A percentile compares a stretch with the other conserved stretches of the same genome.
phyloP scores from a whole-genome alignment of 2,113 vertebrate species.

The Mastomys natalensis region DNA sequence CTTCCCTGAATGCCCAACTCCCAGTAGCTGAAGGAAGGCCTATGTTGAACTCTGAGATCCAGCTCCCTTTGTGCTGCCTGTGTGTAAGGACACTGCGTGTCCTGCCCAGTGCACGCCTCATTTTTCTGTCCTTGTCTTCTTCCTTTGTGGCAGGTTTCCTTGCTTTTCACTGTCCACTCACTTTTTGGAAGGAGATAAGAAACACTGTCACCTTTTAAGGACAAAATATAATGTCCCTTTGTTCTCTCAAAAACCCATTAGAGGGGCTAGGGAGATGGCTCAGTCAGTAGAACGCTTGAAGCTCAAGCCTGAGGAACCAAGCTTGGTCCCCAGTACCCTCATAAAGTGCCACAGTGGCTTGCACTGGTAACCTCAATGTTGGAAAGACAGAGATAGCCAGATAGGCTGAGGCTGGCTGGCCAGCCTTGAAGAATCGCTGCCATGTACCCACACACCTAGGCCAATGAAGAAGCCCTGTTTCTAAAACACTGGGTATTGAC shows the following conservation, averaged over 20 bases:
- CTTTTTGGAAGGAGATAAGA: neutral
- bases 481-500: neutral
- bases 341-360: neutral
- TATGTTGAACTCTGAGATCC: neutral
- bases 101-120: neutral
- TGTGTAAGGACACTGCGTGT: neutral
- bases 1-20: neutral
- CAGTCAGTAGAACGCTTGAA: neutral
- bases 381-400: neutral
- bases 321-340: neutral
- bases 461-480: neutral
- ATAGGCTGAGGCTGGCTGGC: neutral
- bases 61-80: neutral
- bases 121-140: neutral
- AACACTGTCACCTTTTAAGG: conserved; percentile 15
- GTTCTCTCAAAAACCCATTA: neutral
- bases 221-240: neutral
- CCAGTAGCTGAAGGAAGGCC: neutral
- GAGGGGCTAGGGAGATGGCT: neutral
- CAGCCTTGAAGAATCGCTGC: neutral
- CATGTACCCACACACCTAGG: neutral
- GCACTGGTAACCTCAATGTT: neutral
- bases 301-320: neutral
- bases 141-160: neutral
- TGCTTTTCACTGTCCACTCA: conserved; percentile 33